Evolutionary conservation across 2,113 vertebrate species (phyloP).

Genomic region (Dipodomys stephensi): DNA sequence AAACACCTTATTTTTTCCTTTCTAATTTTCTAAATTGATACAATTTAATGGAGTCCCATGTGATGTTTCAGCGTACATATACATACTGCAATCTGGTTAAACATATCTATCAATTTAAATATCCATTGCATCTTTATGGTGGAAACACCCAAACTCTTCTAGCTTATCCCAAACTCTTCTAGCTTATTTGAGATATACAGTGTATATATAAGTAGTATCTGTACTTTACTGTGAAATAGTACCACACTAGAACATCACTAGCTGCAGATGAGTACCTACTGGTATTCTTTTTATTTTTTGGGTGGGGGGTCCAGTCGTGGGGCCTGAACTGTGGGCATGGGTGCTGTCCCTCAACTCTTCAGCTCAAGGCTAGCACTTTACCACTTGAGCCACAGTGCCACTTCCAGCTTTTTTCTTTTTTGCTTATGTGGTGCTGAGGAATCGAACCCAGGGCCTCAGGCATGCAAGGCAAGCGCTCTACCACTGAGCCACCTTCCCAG

Average conservation of each 20-base stretch:
- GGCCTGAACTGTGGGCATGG: no score
- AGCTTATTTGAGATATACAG: not conserved
- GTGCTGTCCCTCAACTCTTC: no score
- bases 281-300: not conserved
- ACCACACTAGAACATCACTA: not conserved
- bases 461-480: no score
- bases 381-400: no score
- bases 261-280: not conserved
- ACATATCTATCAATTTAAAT: not conserved
- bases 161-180: not conserved
- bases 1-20: not conserved
- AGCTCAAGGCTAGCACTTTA: no score
- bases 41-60: no score
- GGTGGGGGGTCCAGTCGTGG: no score
- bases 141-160: not conserved
- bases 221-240: not conserved
- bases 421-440: no score
- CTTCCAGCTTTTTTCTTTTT: no score
- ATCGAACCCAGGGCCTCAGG: no score
- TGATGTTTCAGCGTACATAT: not conserved
- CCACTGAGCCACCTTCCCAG: no score
- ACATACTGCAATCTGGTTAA: not conserved
- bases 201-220: no score
- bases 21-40: not conserved
- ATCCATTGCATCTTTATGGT: not conserved